phyloP scores from a whole-genome alignment of 2,113 vertebrate genomes.

The rabbit (Oryctolagus cuniculus) region DNA sequence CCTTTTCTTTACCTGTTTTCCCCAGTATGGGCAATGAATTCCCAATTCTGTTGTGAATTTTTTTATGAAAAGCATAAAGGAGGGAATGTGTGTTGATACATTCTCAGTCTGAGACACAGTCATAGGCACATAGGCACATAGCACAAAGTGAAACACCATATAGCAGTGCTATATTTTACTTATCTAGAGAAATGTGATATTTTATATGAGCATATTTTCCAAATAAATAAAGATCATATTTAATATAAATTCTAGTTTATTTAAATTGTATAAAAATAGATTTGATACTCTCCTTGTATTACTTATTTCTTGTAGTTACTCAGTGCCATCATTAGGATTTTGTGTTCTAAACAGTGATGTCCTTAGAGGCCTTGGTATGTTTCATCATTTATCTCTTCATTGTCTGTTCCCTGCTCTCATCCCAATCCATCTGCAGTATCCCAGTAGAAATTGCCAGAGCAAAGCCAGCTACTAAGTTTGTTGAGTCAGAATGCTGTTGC shows the following conservation, averaged over 20 bases:
- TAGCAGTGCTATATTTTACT: neutral
- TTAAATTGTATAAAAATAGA: neutral
- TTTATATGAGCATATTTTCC: neutral
- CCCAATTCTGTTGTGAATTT: neutral
- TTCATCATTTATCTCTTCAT: neutral
- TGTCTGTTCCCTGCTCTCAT: neutral
- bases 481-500: neutral
- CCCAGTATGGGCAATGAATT: neutral
- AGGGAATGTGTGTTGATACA: neutral
- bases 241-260: neutral
- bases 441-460: constrained; percentile 1
- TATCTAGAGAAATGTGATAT: neutral
- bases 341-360: neutral
- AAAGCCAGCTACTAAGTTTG: neutral
- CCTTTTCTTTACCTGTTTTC: neutral
- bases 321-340: neutral
- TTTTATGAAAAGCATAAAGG: constrained; percentile 26
- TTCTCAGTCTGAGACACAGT: neutral
- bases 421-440: neutral
- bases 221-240: neutral
- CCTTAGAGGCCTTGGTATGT: neutral
- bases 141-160: neutral
- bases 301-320: neutral
- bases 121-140: neutral
- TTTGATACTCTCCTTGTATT: neutral